Base-by-base conservation (phyloP, 2,797 vertebrate species). In the Pangasius macronema region DNA sequence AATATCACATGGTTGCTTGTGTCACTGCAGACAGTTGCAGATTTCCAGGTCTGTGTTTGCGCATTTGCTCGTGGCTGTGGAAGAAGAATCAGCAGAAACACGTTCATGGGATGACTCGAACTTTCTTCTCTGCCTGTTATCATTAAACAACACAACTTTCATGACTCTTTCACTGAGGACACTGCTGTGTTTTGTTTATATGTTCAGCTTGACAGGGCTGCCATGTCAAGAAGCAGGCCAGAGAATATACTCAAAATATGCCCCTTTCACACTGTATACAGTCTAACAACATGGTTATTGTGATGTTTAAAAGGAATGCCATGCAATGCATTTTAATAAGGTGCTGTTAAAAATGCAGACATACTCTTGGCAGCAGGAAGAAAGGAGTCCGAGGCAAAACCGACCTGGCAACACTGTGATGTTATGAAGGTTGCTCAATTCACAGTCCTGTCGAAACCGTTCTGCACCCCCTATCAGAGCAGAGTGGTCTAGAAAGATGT, bases 311-410 rank as follows among this genome's bases (percentile, higher is more conserved):
- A 67, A 14, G 42, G 20, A 67, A 67, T 53, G 82, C 18, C 61
- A 68, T 24, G 82, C 46, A 51, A 55, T 70, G 53, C 65, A 68
- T 83, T 70, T 83, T 83, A 83, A 83, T 83, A 55, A 83, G 82
- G 10, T 22, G 49, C 5, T 70, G 65, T 83, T 70, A 55, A 53
- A 68, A 68, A 83, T 33, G 30, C 80, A 49, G 80, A 82, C 59
- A 82, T 49, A 16, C 65, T 36, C 65, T 70, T 83, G 65, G 82
- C 49, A 68, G 49, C 30, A 33, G 82, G 36, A 53, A 46, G 53
- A 83, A 83, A 83, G 63, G n/a, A 70, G 30, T 36, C 30, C 1
- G 3, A 33, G 46, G 63, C 42, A 51, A 68, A 67, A 67, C 59
- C 14, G 14, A 82, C 59, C 59, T 42, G 30, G 53, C 30, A 81